Conservation (phyloP, 2,113 vertebrate species). For the Silurus meridionalis region DNA sequence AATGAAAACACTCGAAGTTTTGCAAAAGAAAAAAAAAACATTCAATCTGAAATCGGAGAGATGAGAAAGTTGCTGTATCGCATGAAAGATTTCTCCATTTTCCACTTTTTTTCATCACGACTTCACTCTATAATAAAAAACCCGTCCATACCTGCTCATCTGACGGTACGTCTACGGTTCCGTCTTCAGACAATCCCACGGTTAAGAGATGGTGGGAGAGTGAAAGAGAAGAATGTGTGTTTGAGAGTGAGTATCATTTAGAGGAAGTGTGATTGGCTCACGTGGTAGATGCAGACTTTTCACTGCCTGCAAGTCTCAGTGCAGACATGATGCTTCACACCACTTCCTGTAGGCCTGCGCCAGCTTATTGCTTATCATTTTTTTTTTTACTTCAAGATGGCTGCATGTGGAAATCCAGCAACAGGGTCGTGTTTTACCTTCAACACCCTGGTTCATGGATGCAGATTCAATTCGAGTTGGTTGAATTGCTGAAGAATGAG, state of each 20-base stretch:
- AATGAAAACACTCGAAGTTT: background rate
- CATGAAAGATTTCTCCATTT: background rate
- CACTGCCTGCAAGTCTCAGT: slow-evolving; percentile 32
- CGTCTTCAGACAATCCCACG: slow-evolving; percentile 15
- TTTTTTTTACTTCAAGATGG: slow-evolving; percentile 38
- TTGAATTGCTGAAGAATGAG: background rate
- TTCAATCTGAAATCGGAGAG: background rate
- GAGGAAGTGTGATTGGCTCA: slow-evolving; percentile 52
- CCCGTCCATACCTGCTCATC: slow-evolving; percentile 22
- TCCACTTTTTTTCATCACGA: background rate
- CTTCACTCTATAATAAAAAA: background rate
- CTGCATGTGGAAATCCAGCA: background rate
- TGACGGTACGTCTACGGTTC: background rate
- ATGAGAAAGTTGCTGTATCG: background rate
- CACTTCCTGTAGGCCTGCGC: slow-evolving; percentile 49
- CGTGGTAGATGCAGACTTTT: slow-evolving; percentile 44
- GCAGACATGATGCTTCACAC: slow-evolving; percentile 43
- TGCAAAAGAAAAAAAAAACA: background rate
- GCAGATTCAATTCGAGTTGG: background rate
- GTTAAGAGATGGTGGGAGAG: slow-evolving; percentile 24
- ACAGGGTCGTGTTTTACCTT: background rate
- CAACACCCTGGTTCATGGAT: no score
- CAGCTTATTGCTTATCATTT: background rate
- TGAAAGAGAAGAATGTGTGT: slow-evolving; percentile 12
- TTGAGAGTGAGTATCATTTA: slow-evolving; percentile 36